Evolutionary conservation across 92 coral and sea anemone genomes (phyloP).

Genomic region (Bergia puertoricense): DNA sequence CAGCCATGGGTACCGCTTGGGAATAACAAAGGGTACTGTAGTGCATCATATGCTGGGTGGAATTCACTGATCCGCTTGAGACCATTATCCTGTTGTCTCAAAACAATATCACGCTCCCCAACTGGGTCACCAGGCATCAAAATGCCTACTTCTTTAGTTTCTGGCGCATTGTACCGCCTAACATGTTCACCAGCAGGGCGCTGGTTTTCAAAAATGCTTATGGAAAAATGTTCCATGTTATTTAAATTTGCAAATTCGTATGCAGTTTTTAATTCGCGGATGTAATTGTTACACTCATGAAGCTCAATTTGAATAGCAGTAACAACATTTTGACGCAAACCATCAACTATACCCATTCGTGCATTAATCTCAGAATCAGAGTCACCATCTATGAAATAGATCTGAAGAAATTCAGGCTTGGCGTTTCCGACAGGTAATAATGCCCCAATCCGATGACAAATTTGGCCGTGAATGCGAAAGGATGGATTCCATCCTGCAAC

Average conservation of each 20-base stretch:
- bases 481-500: not conserved
- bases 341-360: not conserved
- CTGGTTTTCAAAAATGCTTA: not conserved
- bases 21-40: constrained; percentile 16
- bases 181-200: constrained; percentile 3
- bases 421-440: not conserved
- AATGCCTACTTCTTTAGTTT: not conserved
- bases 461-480: constrained; percentile 16
- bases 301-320: not conserved
- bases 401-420: not conserved
- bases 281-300: not conserved
- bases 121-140: not conserved
- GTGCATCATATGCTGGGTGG: constrained; percentile 1
- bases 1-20: constrained; percentile 19
- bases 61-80: not conserved
- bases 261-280: constrained; percentile 1
- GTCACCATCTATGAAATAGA: constrained; percentile 14
- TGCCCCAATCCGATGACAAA: not conserved
- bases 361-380: not conserved
- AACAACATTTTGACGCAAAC: not conserved
- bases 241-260: not conserved
- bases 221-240: not conserved
- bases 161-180: not conserved
- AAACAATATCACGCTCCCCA: not conserved
- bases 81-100: not conserved